Evolutionary conservation across 2,888 invertebrate species (phyloP).

Genomic region (Sclerodermus sp.): DNA sequence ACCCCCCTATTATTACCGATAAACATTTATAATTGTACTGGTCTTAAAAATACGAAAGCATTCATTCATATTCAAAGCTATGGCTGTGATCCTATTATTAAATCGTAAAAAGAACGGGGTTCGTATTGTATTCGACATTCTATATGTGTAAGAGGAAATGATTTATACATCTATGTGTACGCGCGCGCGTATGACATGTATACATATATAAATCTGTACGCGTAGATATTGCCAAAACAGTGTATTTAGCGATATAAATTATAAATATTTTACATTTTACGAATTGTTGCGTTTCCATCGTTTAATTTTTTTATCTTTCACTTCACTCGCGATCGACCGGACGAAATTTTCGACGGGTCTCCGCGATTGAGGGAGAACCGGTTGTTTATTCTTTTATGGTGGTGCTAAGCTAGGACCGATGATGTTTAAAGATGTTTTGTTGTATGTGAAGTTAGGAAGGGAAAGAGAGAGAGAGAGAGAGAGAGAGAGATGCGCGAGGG

Average conservation of each 20-base stretch:
- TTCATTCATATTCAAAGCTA: conserved; percentile 57
- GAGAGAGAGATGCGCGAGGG: too few relatives aligned
- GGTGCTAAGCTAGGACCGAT: conserved; percentile 1
- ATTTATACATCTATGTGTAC: conserved; percentile 9
- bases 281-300: too few relatives aligned
- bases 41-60: conserved; percentile 51
- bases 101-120: conserved; percentile 43
- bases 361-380: not conserved
- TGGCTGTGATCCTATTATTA: conserved; percentile 55
- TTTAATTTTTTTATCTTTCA: too few relatives aligned
- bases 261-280: conserved; percentile 43
- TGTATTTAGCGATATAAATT: conserved; percentile 23
- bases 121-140: conserved; percentile 47
- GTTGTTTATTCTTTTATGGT: not conserved
- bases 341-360: not conserved
- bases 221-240: conserved; percentile 14
- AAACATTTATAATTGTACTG: conserved; percentile 47
- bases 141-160: conserved; percentile 28
- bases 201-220: conserved; percentile 22
- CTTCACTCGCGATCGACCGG: too few relatives aligned
- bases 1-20: conserved; percentile 47
- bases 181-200: conserved; percentile 13
- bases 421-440: too few relatives aligned
- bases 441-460: too few relatives aligned
- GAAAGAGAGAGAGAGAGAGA: too few relatives aligned